Conservation (phyloP, 2,888 invertebrate species). For the Slavum lentiscoides region DNA sequence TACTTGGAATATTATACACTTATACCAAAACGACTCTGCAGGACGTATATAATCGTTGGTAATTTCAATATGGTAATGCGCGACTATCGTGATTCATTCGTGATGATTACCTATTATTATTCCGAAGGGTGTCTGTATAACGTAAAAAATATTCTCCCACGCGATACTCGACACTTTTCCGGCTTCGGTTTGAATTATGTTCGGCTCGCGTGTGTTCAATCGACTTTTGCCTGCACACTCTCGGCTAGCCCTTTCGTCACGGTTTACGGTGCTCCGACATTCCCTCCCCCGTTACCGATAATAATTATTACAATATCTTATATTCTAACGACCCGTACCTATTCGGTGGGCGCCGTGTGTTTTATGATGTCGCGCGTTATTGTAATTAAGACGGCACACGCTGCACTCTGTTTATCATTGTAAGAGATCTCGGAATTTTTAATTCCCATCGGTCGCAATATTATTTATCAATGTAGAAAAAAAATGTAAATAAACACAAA, state of each 20-base stretch:
- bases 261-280: slow-evolving; percentile 28
- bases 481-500: no score
- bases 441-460: neutral
- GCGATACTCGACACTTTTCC: slow-evolving; percentile 48
- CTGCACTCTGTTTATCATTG: neutral
- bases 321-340: slow-evolving; percentile 15
- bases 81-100: slow-evolving; percentile 30
- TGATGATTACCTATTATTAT: neutral
- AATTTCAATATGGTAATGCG: slow-evolving; percentile 25
- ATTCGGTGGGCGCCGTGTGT: slow-evolving; percentile 1
- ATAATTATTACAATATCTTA: neutral
- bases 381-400: slow-evolving; percentile 13
- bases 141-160: slow-evolving; percentile 47
- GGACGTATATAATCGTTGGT: neutral
- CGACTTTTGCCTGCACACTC: slow-evolving; percentile 42
- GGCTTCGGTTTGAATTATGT: slow-evolving; percentile 47
- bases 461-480: no score
- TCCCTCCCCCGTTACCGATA: neutral
- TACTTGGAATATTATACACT: no score
- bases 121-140: slow-evolving; percentile 25
- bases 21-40: no score
- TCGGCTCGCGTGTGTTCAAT: slow-evolving; percentile 39
- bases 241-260: slow-evolving; percentile 41
- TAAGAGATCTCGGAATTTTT: neutral
- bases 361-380: slow-evolving; percentile 8